Evolutionary conservation across 2,888 invertebrate species (phyloP), one percentile per base, ranked within the genome.

Genomic region (Melanotus villosus): DNA sequence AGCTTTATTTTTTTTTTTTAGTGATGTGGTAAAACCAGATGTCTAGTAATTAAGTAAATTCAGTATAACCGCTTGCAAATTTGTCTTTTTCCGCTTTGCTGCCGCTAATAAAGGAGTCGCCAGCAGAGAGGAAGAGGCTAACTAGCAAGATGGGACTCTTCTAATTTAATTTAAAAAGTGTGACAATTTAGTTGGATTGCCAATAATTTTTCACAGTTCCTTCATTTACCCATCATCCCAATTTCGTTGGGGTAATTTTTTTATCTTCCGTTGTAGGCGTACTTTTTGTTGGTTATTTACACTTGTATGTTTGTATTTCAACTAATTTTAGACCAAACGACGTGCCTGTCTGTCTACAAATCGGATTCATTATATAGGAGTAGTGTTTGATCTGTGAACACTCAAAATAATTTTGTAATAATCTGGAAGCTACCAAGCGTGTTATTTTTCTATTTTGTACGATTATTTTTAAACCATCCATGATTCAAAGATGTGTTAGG

Each of bases 1-100:
- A n/a, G n/a, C n/a, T n/a, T n/a, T n/a, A n/a, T n/a, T n/a, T n/a
- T n/a, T n/a, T n/a, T n/a, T n/a, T n/a, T n/a, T n/a, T n/a, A n/a
- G n/a, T n/a, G n/a, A n/a, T n/a, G n/a, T n/a, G n/a, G n/a, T n/a
- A n/a, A n/a, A n/a, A n/a, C n/a, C n/a, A n/a, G n/a, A n/a, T n/a
- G n/a, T n/a, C n/a, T n/a, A n/a, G n/a, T n/a, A n/a, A n/a, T n/a
- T n/a, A n/a, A 14, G 16, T 38, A 12, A 38, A 6, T 5, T 41
- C 41, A 41, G 12, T 9, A 56, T 16, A 21, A 30, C 45, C 32
- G n/a, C 54, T 63, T 67, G 66, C 47, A 34, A 70, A 70, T 70
- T 58, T 70, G 70, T 70, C 70, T 70, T 70, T 70, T 70, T 70
- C 70, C 66, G 70, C 70, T 70, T 70, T 70, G 70, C 70, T 70